These are phyloP conservation scores for Tragulus kanchil DNA, from an alignment of 2,113 vertebrate genomes.

Conservation along the genomic window DNA sequence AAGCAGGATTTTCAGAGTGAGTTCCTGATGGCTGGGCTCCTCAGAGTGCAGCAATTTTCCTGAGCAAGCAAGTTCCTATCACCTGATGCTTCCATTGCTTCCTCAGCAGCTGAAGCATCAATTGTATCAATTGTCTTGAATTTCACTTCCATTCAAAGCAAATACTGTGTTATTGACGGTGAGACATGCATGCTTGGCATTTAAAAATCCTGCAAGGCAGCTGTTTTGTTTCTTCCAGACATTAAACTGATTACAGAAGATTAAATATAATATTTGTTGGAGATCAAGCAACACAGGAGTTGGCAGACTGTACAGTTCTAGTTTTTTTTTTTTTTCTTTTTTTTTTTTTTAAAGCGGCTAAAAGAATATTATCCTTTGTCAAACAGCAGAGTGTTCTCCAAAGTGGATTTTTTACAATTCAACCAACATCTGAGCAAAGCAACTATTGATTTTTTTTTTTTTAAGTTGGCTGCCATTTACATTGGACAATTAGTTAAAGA, in stretches of 20 bases:
- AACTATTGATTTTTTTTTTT: conserved; percentile 72
- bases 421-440: conserved; percentile 61
- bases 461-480: conserved; percentile 53
- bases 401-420: conserved; percentile 52
- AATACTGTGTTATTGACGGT: conserved; percentile 79
- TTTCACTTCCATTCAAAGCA: conserved; percentile 78
- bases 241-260: conserved; percentile 80
- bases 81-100: background rate
- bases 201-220: conserved; percentile 78
- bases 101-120: conserved; percentile 73
- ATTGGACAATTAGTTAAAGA: conserved; percentile 31
- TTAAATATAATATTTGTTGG: conserved; percentile 74
- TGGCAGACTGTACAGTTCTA: conserved; percentile 24
- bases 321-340: background rate
- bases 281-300: conserved; percentile 57
- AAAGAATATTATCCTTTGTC: conserved; percentile 41
- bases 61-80: conserved; percentile 21
- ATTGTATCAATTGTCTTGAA: conserved; percentile 70
- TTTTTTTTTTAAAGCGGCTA: background rate
- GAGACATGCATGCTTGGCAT: conserved; percentile 71
- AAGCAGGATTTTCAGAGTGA: conserved; percentile 29
- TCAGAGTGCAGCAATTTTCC: background rate
- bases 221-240: conserved; percentile 79
- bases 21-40: background rate
- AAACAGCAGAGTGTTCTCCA: conserved; percentile 16